Evolutionary conservation across 2,113 vertebrate genomes (phyloP).

Genomic region (Polypterus bichir): DNA sequence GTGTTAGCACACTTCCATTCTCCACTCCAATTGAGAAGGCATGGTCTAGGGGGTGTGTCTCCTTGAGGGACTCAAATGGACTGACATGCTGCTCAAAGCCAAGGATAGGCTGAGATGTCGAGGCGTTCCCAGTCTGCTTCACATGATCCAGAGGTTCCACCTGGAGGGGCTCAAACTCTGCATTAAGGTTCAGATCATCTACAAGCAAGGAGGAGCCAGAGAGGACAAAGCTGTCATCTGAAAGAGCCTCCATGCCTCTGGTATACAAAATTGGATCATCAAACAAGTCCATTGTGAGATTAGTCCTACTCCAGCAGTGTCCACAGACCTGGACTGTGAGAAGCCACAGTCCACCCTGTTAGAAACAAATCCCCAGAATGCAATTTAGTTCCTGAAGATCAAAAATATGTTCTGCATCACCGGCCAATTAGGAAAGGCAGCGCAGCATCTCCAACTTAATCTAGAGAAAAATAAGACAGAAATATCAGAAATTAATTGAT

Average conservation of each 20-base stretch:
- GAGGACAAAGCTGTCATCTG: constrained; percentile 76
- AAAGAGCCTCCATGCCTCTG: constrained; percentile 78
- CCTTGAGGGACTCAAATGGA: constrained; percentile 72
- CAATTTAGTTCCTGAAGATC: too few relatives aligned
- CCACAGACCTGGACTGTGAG: constrained; percentile 24
- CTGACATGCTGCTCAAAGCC: constrained; percentile 67
- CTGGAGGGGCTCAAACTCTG: constrained; percentile 84
- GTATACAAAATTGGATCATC: constrained; percentile 89
- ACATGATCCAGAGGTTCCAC: constrained; percentile 69
- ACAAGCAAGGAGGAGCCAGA: constrained; percentile 79
- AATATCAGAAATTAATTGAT: too few relatives aligned
- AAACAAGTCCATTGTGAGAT: constrained; percentile 93
- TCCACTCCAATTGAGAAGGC: constrained; percentile 51
- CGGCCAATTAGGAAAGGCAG: too few relatives aligned
- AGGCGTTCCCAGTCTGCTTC: constrained; percentile 51
- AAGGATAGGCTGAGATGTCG: constrained; percentile 35
- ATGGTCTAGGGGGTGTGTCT: constrained; percentile 46
- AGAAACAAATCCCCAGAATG: too few relatives aligned
- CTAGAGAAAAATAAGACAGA: too few relatives aligned
- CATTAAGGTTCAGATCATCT: constrained; percentile 84
- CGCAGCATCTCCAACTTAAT: too few relatives aligned
- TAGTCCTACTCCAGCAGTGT: constrained; percentile 54
- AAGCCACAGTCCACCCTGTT: too few relatives aligned
- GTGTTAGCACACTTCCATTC: constrained; percentile 48
- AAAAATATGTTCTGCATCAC: too few relatives aligned